A percentile compares a stretch with the other conserved stretches of the same genome.
phyloP scores from a whole-genome alignment of 1,140 invertebrate species.

The Bombyx mandarina region DNA sequence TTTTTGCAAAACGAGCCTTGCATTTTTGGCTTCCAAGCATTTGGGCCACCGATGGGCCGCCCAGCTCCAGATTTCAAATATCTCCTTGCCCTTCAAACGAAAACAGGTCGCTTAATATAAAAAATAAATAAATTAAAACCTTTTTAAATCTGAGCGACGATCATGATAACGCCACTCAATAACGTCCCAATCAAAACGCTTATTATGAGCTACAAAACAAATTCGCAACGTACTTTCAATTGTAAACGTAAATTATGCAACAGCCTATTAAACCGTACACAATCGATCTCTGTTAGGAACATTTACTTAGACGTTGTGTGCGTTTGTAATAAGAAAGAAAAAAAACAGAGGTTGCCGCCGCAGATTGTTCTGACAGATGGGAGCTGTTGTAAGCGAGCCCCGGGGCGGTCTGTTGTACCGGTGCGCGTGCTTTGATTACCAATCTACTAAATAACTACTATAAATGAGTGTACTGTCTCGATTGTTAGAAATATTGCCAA shows the following conservation, averaged over 20 bases:
- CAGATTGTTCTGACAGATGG: conserved; percentile 25
- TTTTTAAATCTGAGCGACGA: no score
- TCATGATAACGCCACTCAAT: no score
- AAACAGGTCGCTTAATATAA: no score
- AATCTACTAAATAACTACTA: conserved; percentile 18
- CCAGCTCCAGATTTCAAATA: no score
- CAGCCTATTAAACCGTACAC: conserved; percentile 48
- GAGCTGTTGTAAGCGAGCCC: conserved; percentile 25
- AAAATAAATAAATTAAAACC: no score
- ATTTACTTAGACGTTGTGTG: conserved; percentile 40
- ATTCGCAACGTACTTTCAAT: conserved; percentile 29
- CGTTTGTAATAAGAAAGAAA: conserved; percentile 28
- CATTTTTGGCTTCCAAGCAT: no score
- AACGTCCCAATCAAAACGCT: conserved; percentile 22
- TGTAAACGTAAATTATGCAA: conserved; percentile 35
- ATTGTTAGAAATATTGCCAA: conserved; percentile 10
- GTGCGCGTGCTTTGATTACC: conserved; percentile 22
- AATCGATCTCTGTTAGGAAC: conserved; percentile 35
- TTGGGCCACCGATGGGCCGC: no score
- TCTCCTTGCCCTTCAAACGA: no score
- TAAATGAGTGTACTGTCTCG: conserved; percentile 10
- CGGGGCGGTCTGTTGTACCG: conserved; percentile 19
- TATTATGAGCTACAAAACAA: conserved; percentile 20
- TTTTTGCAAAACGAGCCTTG: no score
- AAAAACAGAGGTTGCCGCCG: conserved; percentile 14